These are phyloP conservation scores for Manduca sexta DNA, from an alignment of 1,140 invertebrate species.

Conservation along the genomic window DNA sequence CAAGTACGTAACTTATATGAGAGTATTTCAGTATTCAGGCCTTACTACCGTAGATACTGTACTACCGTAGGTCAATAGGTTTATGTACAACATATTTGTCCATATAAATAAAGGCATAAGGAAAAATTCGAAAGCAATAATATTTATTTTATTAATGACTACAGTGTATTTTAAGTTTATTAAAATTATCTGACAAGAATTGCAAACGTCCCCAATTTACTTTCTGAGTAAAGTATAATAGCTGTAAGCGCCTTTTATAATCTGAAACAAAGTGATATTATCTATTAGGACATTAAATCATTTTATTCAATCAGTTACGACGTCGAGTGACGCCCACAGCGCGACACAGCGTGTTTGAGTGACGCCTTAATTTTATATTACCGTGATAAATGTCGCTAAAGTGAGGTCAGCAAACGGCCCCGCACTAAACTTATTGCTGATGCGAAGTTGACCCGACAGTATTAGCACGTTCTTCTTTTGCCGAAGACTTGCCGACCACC, in stretches of 20 bases:
- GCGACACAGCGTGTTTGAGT: background rate
- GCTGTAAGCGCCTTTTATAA: slow-evolving; percentile 58
- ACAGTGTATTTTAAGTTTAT: too few relatives aligned
- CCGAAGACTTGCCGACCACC: slow-evolving; percentile 30
- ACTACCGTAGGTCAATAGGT: too few relatives aligned
- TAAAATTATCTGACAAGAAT: too few relatives aligned
- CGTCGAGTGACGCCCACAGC: background rate
- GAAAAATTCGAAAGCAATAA: too few relatives aligned
- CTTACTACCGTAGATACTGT: too few relatives aligned
- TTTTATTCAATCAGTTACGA: too few relatives aligned
- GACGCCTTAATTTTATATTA: slow-evolving; percentile 1
- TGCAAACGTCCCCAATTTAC: slow-evolving; percentile 10
- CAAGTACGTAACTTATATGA: too few relatives aligned
- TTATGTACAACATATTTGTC: too few relatives aligned
- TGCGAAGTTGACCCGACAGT: slow-evolving; percentile 38
- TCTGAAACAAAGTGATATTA: slow-evolving; percentile 52
- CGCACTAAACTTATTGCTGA: slow-evolving; percentile 38
- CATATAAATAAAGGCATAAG: too few relatives aligned
- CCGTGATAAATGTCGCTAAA: slow-evolving; percentile 43
- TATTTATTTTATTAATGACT: too few relatives aligned
- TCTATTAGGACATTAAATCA: too few relatives aligned
- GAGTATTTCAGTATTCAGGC: too few relatives aligned
- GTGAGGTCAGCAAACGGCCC: slow-evolving; percentile 54
- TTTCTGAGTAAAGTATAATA: slow-evolving; percentile 52
- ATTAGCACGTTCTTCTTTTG: slow-evolving; percentile 31